Evolutionary conservation across 1,140 invertebrate species (phyloP).

Genomic region (Heliconius hewitsoni): DNA sequence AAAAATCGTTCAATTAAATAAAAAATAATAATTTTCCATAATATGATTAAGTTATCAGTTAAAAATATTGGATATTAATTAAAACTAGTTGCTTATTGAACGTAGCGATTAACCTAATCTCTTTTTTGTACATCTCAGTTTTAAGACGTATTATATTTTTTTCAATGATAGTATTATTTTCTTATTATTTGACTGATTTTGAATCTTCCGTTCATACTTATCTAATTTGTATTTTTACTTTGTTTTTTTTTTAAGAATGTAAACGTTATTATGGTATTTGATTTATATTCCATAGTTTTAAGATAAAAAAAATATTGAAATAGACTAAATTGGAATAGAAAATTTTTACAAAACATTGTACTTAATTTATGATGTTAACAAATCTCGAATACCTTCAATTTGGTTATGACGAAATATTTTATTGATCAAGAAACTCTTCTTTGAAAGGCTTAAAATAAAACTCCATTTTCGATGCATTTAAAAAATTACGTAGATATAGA

Average conservation of each 20-base stretch:
- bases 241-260: slow-evolving; percentile 7
- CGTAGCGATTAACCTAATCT: not conserved
- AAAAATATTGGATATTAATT: not conserved
- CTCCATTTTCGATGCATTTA: slow-evolving; percentile 62
- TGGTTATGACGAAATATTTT: not conserved
- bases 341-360: not conserved
- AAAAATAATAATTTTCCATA: not conserved
- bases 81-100: not conserved
- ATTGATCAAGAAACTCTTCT: not conserved
- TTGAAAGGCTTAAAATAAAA: slow-evolving; percentile 14
- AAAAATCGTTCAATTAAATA: not conserved
- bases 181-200: slow-evolving; percentile 43
- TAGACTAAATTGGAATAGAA: not conserved
- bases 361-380: not conserved
- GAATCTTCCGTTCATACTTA: slow-evolving; percentile 40
- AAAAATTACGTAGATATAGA: slow-evolving; percentile 39
- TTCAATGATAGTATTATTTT: slow-evolving; percentile 32
- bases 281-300: slow-evolving; percentile 10
- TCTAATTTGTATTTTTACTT: not conserved
- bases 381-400: not conserved
- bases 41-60: not conserved
- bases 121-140: not conserved
- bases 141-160: slow-evolving; percentile 12
- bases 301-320: not conserved
- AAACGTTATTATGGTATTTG: slow-evolving; percentile 7